A percentile compares a stretch with the other conserved stretches of the same genome.
phyloP scores from a whole-genome alignment of 2,797 vertebrate genomes.

The Enteromius radiatus region DNA sequence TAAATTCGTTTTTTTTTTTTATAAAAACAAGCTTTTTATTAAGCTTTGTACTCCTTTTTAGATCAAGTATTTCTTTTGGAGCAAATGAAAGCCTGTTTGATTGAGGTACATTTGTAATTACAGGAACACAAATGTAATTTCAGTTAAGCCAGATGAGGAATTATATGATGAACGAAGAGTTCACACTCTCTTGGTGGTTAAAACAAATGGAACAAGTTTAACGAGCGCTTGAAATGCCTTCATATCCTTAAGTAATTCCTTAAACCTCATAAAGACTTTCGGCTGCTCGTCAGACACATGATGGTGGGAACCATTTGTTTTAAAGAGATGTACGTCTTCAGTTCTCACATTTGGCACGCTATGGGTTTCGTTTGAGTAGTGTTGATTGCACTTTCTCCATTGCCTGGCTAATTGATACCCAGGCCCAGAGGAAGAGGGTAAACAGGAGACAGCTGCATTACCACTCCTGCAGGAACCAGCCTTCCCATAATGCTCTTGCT shows the following conservation, averaged over 20 bases:
- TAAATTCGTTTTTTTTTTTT: not conserved
- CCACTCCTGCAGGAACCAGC: constrained; percentile 67
- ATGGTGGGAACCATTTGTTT: constrained; percentile 54
- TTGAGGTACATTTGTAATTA: not conserved
- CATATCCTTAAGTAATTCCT: constrained; percentile 32
- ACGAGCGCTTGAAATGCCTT: constrained; percentile 21
- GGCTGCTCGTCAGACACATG: not conserved
- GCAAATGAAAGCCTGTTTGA: not conserved
- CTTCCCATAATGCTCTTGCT: constrained; percentile 68
- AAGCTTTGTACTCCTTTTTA: not conserved
- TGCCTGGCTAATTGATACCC: constrained; percentile 73
- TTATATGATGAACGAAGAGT: constrained; percentile 9
- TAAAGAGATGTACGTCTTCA: constrained; percentile 43
- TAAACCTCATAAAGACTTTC: constrained; percentile 27
- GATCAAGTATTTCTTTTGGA: not conserved
- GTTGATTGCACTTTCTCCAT: constrained; percentile 48
- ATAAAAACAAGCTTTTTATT: not conserved
- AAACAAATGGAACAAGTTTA: constrained; percentile 24
- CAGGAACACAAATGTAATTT: not conserved
- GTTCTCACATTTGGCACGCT: constrained; percentile 57
- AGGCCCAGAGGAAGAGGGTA: constrained; percentile 65
- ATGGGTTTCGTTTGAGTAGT: constrained; percentile 64
- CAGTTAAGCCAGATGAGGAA: not conserved
- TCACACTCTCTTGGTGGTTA: not conserved
- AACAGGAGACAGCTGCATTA: constrained; percentile 73